Base-by-base conservation (phyloP, 2,113 vertebrate genomes). In the Cygnus atratus region DNA sequence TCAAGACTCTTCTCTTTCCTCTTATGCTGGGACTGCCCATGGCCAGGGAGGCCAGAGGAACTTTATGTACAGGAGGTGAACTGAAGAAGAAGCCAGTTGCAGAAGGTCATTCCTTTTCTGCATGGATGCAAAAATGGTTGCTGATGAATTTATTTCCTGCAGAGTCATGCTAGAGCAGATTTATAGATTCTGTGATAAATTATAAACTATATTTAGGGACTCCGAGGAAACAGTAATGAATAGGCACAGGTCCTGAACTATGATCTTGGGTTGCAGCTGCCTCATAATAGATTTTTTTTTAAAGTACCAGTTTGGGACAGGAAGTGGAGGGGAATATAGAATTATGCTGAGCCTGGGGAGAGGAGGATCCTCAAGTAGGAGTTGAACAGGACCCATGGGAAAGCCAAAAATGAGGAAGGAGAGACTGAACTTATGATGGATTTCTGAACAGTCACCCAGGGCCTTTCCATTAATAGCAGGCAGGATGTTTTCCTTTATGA, bases 401-500 rank as follows among this genome's bases (percentile, higher is more conserved):
- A 88, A 88, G 88, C 31, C 48, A 67, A 92, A 97, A 96, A 88
- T 55, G 86, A 96, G 39, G 54, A 93, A 94, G 83, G 83, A 96
- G 88, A 41, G 77, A 75, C 86, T 55, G 86, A 95, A 87, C n/a
- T 39, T 76, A 87, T 95, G 95, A 96, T 95, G 92, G 86, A 96
- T 96, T 96, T 95, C 77, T 94, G 86, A 96, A 55, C 57, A 93
- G 90, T 94, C 93, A 96, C 26, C 80, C 90, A 76, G 46, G 92
- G 95, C 90, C 79, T 77, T 95, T 97, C 96, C 95, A 92, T 93
- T 93, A 94, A 94, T 96, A 97, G 95, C 62, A 95, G 62, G 61
- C 96, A 96, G 95, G 96, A 97, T 96, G 95, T 97, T 96, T 96
- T 96, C 88, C 58, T 96, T 93, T 91, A 73, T 59, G 84, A 92